Evolutionary conservation across 2,797 vertebrate genomes (phyloP).

Genomic region (Microctenopoma steveboyesi): DNA sequence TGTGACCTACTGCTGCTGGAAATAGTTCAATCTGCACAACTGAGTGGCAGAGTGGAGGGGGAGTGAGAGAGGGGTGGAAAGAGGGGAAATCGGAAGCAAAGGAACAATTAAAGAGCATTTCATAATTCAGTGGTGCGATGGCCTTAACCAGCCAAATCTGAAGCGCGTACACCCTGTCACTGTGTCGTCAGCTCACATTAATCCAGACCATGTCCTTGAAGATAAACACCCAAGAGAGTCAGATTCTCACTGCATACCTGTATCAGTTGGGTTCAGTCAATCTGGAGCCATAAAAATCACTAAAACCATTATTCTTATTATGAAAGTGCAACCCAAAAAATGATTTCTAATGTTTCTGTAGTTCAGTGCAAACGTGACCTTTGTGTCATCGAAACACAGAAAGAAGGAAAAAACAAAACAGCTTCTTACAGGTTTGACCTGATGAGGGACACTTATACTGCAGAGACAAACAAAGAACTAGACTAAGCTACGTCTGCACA

Average conservation of each 20-base stretch:
- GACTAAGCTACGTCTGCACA: constrained; percentile 13
- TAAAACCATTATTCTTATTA: no score
- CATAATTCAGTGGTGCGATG: constrained; percentile 19
- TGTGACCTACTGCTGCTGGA: constrained; percentile 54
- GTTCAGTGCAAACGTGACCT: no score
- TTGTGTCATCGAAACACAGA: no score
- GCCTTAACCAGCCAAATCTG: constrained; percentile 14
- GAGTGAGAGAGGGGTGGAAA: constrained; percentile 5
- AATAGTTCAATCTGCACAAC: constrained; percentile 47
- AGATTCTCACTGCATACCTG: no score
- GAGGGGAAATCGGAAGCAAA: constrained; percentile 15
- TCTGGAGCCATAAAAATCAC: no score
- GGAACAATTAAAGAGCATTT: constrained; percentile 19
- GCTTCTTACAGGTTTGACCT: background rate
- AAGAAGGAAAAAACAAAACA: no score
- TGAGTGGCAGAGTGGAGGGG: background rate
- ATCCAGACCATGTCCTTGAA: constrained; percentile 18
- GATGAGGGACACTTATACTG: constrained; percentile 23
- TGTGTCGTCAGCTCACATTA: constrained; percentile 22
- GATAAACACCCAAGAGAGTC: constrained; percentile 39
- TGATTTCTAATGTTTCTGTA: no score
- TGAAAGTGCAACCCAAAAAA: no score
- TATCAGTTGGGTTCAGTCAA: no score
- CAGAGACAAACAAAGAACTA: constrained; percentile 29
- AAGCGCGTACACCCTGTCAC: constrained; percentile 31